Evolutionary conservation across 2,797 vertebrate genomes (phyloP).

Genomic region (Typhlichthys eigenmanni): DNA sequence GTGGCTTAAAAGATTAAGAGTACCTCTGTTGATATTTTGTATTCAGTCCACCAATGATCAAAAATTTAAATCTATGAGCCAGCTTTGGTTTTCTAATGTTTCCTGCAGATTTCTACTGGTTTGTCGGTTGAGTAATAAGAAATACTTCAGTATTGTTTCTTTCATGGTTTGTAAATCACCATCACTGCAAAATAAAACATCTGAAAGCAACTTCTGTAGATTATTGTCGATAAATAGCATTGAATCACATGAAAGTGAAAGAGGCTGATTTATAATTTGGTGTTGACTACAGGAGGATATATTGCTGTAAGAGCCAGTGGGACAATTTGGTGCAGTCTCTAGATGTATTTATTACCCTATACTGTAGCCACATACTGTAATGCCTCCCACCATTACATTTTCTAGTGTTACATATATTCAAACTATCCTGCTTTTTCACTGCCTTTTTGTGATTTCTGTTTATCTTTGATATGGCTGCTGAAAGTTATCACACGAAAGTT

Average conservation of each 20-base stretch:
- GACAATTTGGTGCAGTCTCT: slow-evolving; percentile 67
- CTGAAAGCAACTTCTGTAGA: slow-evolving; percentile 77
- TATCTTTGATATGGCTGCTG: background rate
- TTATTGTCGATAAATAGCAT: slow-evolving; percentile 77
- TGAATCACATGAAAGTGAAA: slow-evolving; percentile 74
- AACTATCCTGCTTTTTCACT: slow-evolving; percentile 20
- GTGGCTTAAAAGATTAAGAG: too few species aligned
- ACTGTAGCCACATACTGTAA: slow-evolving; percentile 61
- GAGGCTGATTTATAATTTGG: slow-evolving; percentile 78
- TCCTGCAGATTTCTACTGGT: slow-evolving; percentile 57
- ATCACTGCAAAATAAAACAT: slow-evolving; percentile 69
- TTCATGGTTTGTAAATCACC: slow-evolving; percentile 71
- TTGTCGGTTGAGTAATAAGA: slow-evolving; percentile 60
- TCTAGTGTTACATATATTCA: slow-evolving; percentile 48
- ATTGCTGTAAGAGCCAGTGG: slow-evolving; percentile 61
- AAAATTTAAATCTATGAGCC: slow-evolving; percentile 72
- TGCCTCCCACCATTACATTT: slow-evolving; percentile 52
- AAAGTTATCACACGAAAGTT: too few species aligned
- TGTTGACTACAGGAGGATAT: slow-evolving; percentile 64
- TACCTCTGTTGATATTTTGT: background rate
- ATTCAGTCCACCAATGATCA: slow-evolving; percentile 64
- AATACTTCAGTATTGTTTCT: slow-evolving; percentile 62
- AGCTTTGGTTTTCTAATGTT: slow-evolving; percentile 68
- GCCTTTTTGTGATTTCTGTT: slow-evolving; percentile 20
- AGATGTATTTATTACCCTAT: slow-evolving; percentile 70